Evolutionary conservation across 2,113 vertebrate species (phyloP).

Genomic region (Fulica atra): DNA sequence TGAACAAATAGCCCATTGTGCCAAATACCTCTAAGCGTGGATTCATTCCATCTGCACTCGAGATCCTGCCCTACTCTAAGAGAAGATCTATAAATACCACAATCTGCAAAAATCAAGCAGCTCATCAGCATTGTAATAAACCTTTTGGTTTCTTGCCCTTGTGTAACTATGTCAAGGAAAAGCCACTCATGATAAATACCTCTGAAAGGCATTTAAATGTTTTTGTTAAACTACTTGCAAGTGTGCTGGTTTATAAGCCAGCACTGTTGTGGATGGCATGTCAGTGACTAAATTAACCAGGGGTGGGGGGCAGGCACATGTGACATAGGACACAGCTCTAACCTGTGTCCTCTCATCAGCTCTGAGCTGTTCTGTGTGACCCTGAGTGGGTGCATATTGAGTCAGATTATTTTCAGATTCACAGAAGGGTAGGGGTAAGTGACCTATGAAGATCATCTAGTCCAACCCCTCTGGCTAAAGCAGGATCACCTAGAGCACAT

Average conservation of each 20-base stretch:
- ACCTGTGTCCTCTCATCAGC: neutral
- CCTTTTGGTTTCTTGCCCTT: neutral
- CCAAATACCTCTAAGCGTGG: neutral
- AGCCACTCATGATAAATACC: neutral
- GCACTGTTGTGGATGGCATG: neutral
- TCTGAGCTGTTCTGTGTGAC: neutral
- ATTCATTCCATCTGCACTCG: neutral
- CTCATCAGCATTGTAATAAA: neutral
- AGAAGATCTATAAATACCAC: neutral
- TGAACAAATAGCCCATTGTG: neutral
- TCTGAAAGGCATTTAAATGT: neutral
- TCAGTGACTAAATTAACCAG: neutral
- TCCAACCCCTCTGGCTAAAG: no score
- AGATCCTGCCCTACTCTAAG: neutral
- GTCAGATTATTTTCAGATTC: neutral
- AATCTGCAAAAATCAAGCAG: neutral
- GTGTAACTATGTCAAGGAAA: neutral
- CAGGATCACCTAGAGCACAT: no score
- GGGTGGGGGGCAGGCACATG: neutral
- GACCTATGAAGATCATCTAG: no score
- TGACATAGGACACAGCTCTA: no score
- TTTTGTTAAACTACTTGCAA: neutral
- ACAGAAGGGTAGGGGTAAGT: no score
- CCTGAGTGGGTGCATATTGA: neutral
- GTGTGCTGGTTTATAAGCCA: neutral